phyloP scores from a whole-genome alignment of 2,797 vertebrate species.

The Lithobates pipiens region DNA sequence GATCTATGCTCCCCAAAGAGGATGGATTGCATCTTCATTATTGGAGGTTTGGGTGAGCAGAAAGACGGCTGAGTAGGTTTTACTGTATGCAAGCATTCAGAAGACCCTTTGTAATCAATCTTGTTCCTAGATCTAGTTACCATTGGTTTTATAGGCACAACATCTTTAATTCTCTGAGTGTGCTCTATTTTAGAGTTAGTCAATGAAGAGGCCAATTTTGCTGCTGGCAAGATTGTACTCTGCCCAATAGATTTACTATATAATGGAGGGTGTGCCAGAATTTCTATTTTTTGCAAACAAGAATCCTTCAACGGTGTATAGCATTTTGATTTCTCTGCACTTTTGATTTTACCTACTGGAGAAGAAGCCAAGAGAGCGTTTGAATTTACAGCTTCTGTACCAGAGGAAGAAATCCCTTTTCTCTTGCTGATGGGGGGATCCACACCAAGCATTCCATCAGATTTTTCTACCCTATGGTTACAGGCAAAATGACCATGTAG shows the following conservation, averaged over 20 bases:
- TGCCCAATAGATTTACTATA: not conserved
- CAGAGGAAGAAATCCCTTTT: not conserved
- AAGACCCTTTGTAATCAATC: not conserved
- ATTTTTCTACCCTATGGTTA: not conserved
- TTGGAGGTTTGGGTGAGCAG: not conserved
- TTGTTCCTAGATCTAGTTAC: not conserved
- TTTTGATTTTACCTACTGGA: not conserved
- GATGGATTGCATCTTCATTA: constrained; percentile 46
- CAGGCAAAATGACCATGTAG: not conserved
- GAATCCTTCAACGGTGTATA: not conserved
- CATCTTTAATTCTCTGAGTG: not conserved
- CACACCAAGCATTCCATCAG: not conserved
- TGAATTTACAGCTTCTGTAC: not conserved
- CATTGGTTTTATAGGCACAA: not conserved
- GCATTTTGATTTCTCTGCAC: not conserved
- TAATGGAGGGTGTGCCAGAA: not conserved
- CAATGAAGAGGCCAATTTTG: not conserved
- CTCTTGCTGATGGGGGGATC: not conserved
- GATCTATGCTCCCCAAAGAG: constrained; percentile 40
- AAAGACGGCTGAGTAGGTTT: not conserved
- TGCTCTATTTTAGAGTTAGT: not conserved
- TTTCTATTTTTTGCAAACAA: not conserved
- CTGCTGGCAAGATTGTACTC: not conserved
- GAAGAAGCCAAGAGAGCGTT: not conserved
- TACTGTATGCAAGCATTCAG: not conserved